Evolutionary conservation across 2,888 invertebrate species (phyloP).

Genomic region (Halocaridina rubra): DNA sequence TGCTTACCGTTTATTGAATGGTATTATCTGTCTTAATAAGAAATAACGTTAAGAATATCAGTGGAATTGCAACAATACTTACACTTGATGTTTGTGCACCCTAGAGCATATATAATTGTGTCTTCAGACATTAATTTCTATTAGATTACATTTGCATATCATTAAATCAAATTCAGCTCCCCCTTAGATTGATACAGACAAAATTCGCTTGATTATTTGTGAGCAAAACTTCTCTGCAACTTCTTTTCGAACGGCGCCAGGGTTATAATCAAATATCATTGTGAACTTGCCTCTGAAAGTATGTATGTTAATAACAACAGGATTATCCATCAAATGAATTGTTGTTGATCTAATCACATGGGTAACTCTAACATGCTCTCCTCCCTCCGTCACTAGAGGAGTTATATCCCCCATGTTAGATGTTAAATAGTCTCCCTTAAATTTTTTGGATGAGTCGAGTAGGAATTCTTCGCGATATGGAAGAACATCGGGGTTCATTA

Average conservation of each 20-base stretch:
- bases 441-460: not conserved
- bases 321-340: not conserved
- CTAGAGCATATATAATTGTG: too few species aligned
- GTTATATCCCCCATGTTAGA: not conserved
- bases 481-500: not conserved
- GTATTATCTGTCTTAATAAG: too few species aligned
- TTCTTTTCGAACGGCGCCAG: not conserved
- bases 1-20: too few species aligned
- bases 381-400: not conserved
- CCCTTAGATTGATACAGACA: too few species aligned
- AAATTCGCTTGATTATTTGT: too few species aligned
- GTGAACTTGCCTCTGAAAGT: not conserved
- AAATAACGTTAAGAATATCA: too few species aligned
- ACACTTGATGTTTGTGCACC: too few species aligned
- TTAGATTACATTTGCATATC: too few species aligned
- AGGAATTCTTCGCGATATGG: not conserved
- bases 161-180: too few species aligned
- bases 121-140: too few species aligned
- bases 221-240: not conserved
- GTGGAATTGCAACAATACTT: too few species aligned
- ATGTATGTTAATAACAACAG: not conserved
- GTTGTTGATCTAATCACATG: not conserved
- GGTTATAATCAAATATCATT: not conserved
- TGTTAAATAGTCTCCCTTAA: not conserved
- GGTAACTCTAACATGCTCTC: not conserved